A percentile compares a stretch with the other conserved stretches of the same genome.
These are phyloP conservation scores for Eonycteris spelaea DNA, from an alignment of 2,113 vertebrate genomes.

Conservation along the genomic window DNA sequence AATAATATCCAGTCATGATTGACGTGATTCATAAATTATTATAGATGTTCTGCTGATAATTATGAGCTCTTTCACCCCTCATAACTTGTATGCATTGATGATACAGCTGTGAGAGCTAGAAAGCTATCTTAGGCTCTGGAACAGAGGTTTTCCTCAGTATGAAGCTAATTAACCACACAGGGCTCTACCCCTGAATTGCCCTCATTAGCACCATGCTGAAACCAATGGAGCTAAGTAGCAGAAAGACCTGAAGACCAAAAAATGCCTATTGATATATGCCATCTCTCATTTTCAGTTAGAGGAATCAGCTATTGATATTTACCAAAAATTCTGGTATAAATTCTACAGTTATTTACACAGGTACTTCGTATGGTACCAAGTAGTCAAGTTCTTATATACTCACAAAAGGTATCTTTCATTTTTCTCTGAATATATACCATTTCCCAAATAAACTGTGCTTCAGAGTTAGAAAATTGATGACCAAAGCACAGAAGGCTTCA, in stretches of 20 bases:
- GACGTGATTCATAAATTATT: not conserved
- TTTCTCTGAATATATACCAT: not conserved
- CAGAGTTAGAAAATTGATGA: not conserved
- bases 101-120: conserved; percentile 15
- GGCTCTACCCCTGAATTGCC: conserved; percentile 30
- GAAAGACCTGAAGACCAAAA: conserved; percentile 22
- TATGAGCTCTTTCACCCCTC: not conserved
- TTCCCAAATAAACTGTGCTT: not conserved
- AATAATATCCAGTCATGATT: not conserved
- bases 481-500: not conserved
- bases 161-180: conserved; percentile 55
- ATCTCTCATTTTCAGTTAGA: conserved; percentile 14
- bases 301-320: conserved; percentile 32
- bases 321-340: not conserved
- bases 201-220: conserved; percentile 54
- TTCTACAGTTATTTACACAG: not conserved
- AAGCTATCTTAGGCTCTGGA: not conserved
- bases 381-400: not conserved
- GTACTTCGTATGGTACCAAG: not conserved
- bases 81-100: not conserved
- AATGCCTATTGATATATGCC: not conserved
- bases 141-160: conserved; percentile 28
- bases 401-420: not conserved
- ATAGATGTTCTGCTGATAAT: conserved; percentile 11
- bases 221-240: conserved; percentile 37